phyloP scores from a whole-genome alignment of 2,797 vertebrate genomes.

The Garrulus glandarius region DNA sequence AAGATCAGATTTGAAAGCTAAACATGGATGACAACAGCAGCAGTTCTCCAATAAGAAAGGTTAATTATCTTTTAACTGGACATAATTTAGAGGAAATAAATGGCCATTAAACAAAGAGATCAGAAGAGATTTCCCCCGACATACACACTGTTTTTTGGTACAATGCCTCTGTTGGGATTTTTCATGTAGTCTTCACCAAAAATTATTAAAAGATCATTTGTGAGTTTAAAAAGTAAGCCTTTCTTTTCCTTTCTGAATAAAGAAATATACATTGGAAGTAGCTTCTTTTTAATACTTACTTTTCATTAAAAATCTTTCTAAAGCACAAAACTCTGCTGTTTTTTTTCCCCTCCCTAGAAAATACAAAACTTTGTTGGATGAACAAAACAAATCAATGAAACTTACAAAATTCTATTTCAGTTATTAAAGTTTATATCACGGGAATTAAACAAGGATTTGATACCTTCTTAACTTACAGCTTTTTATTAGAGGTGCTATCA shows the following conservation, averaged over 20 bases:
- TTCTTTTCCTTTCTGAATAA: not conserved
- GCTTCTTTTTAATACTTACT: not conserved
- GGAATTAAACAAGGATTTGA: constrained; percentile 30
- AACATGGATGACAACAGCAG: not conserved
- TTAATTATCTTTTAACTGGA: not conserved
- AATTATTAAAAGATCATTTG: not conserved
- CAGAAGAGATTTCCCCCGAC: accelerated
- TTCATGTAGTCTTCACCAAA: not conserved
- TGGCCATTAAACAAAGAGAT: not conserved
- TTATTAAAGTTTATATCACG: constrained; percentile 45
- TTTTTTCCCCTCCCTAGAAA: constrained; percentile 36
- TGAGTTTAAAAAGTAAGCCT: not conserved
- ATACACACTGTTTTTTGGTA: not conserved
- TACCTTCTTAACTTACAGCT: constrained; percentile 26
- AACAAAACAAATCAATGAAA: constrained; percentile 38
- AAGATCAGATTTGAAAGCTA: not conserved
- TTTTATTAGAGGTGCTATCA: constrained; percentile 32
- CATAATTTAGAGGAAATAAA: not conserved
- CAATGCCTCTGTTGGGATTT: not conserved
- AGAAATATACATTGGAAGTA: not conserved
- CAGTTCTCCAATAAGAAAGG: not conserved
- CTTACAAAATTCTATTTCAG: constrained; percentile 15
- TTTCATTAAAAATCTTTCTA: constrained; percentile 17
- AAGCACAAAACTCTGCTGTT: not conserved
- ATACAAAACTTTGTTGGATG: not conserved